A percentile compares a stretch with the other conserved stretches of the same genome.
phyloP scores from a whole-genome alignment of 2,797 vertebrate species.

The Coreius guichenoti region DNA sequence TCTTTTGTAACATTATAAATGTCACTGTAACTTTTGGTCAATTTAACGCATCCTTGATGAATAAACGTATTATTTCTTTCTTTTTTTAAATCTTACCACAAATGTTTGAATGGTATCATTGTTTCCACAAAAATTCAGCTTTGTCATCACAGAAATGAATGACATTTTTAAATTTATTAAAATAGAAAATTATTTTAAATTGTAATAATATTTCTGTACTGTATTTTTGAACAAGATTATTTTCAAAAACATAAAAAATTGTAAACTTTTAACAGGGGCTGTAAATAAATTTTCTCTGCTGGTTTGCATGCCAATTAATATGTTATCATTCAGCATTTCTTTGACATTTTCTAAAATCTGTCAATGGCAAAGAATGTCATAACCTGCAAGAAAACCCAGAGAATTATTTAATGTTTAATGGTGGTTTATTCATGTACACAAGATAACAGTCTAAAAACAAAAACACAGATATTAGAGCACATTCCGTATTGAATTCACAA shows the following conservation, averaged over 20 bases:
- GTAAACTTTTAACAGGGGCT: background rate
- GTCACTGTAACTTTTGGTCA: too few species aligned
- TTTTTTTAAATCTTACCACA: too few species aligned
- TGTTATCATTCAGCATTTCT: background rate
- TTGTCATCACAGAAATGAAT: background rate
- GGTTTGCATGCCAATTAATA: background rate
- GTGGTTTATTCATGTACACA: slow-evolving; percentile 77
- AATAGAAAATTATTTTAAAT: background rate
- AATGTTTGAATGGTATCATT: too few species aligned
- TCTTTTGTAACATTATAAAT: too few species aligned
- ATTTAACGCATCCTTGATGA: too few species aligned
- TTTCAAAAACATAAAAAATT: background rate
- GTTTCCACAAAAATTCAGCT: too few species aligned
- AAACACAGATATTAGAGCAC: slow-evolving; percentile 79
- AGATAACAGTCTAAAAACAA: slow-evolving; percentile 84
- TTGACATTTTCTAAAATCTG: background rate
- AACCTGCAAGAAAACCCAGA: slow-evolving; percentile 52
- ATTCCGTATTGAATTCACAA: slow-evolving; percentile 73
- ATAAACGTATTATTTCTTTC: too few species aligned
- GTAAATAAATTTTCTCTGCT: background rate
- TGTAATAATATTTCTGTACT: background rate
- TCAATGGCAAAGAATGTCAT: background rate
- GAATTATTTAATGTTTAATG: slow-evolving; percentile 66
- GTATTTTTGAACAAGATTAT: background rate
- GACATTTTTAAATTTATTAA: background rate